Base-by-base conservation (phyloP, 2,888 invertebrate species). In the Troides oblongomaculatus region DNA sequence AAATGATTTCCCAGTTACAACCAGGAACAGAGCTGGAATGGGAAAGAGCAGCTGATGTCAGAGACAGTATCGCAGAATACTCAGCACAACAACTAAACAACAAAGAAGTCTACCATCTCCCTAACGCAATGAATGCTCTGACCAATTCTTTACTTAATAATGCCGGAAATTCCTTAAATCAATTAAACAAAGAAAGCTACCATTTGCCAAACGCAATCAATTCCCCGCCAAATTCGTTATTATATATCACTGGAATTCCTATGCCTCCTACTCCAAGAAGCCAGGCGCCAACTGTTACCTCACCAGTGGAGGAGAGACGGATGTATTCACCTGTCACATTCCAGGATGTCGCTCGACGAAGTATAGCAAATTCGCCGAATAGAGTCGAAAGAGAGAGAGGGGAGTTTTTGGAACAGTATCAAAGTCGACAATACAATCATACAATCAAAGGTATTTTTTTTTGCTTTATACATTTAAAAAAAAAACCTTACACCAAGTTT, bases 241-340 rank as follows among this genome's bases (percentile, higher is more conserved):
- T 78, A 1, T 83, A 79, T 71, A 79, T 75, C 68, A 64, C 78
- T 7, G 83, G 79, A 43, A 82, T 76, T 72, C 67, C 82, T 23
- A 75, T 83, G 72, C 75, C 80, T 0, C 77, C 82, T 1, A 76
- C 80, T 14, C 73, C 81, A 1, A 77, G 78, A 2, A 59, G 75
- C 1, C 81, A 80, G 68, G 73, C 77, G 57, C 76, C 89, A 57
- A 81, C 79, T 0, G 84, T 87, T 77, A 89, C 83, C 73, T 90
- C 92, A 72, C 92, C 90, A 0, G 84, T 83, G n/a, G 95, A 96
- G 76, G 95, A 95, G 70, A 93, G 95, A 77, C 93, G 95, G 66
- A 95, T 96, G 74, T 97, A 97, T 84, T 97, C 97, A 0, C 97
- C 97, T 0, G 96, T 97, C 23, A 97, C 97, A 0, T 97, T 97